A percentile compares a stretch with the other conserved stretches of the same genome.
These are phyloP conservation scores for Megamerina dolium DNA, from an alignment of 2,888 invertebrate species.

Conservation along the genomic window DNA sequence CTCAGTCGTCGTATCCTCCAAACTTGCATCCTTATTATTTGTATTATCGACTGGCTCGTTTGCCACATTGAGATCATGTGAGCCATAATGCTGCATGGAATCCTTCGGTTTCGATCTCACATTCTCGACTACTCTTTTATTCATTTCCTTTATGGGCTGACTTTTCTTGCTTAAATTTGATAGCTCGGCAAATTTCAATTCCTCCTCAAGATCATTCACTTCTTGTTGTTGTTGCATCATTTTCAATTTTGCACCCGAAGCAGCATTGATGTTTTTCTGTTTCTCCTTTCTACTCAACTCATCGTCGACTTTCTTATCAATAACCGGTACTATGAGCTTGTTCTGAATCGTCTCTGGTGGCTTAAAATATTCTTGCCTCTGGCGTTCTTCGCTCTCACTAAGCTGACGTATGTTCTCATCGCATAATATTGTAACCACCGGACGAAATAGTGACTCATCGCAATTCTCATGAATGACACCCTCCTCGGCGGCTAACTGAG, in stretches of 20 bases:
- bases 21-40: no score
- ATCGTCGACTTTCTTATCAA: constrained; percentile 43
- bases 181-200: constrained; percentile 12
- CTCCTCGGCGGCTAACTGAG: constrained; percentile 39
- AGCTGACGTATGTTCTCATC: constrained; percentile 39
- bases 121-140: not conserved
- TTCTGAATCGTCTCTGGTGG: constrained; percentile 42
- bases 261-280: constrained; percentile 7
- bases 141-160: not conserved
- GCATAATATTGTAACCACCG: constrained; percentile 54
- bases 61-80: no score
- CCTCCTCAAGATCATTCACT: not conserved
- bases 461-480: constrained; percentile 55
- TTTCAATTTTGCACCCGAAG: constrained; percentile 8
- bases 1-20: no score
- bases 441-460: constrained; percentile 65
- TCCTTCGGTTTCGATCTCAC: no score
- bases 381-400: constrained; percentile 24
- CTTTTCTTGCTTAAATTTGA: constrained; percentile 5
- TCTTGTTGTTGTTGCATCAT: not conserved
- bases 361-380: constrained; percentile 24
- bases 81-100: no score
- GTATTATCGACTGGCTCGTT: no score
- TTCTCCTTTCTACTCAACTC: constrained; percentile 38
- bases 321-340: constrained; percentile 47